Base-by-base conservation (phyloP, 53 echinoderm and acorn worm species). In the Zoroaster sp. region DNA sequence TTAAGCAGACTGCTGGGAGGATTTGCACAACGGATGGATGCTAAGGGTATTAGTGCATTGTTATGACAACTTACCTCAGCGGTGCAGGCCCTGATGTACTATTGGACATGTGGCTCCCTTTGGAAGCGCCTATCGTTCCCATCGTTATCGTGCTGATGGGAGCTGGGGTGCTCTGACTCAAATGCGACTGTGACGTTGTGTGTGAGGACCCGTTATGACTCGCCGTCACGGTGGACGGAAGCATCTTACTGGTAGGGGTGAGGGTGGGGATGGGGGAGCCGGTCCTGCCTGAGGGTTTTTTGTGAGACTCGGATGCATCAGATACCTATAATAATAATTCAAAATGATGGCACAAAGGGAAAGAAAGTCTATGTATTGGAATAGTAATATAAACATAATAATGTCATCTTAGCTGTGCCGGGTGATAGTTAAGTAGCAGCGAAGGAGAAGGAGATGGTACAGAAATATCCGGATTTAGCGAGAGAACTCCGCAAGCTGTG, bases 111-210 rank as follows among this genome's bases (percentile, higher is more conserved):
- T 90, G 92, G 53, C 92, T 93, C 63, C 87, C 90, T 68, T 93
- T 92, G 44, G 94, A 93, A 11, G 94, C 92, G 30, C 91, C 91
- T 46, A 98, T 94, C 32, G 55, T 93, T 45, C 98, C 98, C 94
- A 98, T 94, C 37, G 94, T 98, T 41, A 98, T 93, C 31, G 88
- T 92, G 66, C 94, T 98, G 66, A 98, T 94, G 72, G 95, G 94
- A 25, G 95, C 91, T 80, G 92, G 98, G 67, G 70, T 77, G 36
- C 87, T 52, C 42, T 71, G 68, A 75, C 81, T 75, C 40, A 53
- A 53, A 36, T 72, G 69, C 14, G 83, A 89, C 38, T 89, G 92
- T 78, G 91, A 70, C 35, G 83, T 71, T 49, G 92, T 86, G 55
- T 86, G 94, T 87, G 94, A 88, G 33, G 90, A 66, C 11, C 96